Percentiles rank a stretch among this genome's conserved stretches.
phyloP scores from a whole-genome alignment of 2,797 vertebrate genomes.

The Rhadinocentrus ornatus region DNA sequence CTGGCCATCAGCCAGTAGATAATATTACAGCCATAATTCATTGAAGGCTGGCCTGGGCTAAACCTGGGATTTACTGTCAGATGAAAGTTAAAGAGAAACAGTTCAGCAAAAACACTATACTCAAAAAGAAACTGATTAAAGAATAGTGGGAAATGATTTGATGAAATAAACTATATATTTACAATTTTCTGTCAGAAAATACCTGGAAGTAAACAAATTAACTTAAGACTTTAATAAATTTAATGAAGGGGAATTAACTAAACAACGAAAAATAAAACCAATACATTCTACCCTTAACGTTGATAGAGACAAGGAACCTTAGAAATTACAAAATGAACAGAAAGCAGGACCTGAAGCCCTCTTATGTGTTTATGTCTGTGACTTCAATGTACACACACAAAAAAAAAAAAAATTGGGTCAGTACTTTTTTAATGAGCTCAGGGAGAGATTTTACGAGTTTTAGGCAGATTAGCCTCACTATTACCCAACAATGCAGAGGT shows the following conservation, averaged over 20 bases:
- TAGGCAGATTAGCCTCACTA: not conserved
- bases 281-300: not conserved
- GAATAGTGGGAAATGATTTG: not conserved
- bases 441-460: not conserved
- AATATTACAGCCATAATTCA: constrained; percentile 72
- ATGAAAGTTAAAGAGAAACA: not conserved
- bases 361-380: not conserved
- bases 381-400: not conserved
- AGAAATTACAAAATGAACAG: not conserved
- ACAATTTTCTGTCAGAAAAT: not conserved
- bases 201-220: not conserved
- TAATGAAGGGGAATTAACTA: not conserved
- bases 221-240: not conserved
- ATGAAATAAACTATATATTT: not conserved
- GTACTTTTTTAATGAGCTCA: not conserved
- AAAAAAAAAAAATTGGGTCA: not conserved
- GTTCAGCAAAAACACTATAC: not conserved
- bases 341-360: not conserved
- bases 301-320: not conserved
- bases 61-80: constrained; percentile 52
- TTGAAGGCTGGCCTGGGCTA: constrained; percentile 42
- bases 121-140: not conserved
- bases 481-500: not conserved
- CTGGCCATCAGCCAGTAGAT: constrained; percentile 57
- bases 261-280: not conserved